Conservation (phyloP, 1,140 invertebrate genomes). For the Drosophila mayri region DNA sequence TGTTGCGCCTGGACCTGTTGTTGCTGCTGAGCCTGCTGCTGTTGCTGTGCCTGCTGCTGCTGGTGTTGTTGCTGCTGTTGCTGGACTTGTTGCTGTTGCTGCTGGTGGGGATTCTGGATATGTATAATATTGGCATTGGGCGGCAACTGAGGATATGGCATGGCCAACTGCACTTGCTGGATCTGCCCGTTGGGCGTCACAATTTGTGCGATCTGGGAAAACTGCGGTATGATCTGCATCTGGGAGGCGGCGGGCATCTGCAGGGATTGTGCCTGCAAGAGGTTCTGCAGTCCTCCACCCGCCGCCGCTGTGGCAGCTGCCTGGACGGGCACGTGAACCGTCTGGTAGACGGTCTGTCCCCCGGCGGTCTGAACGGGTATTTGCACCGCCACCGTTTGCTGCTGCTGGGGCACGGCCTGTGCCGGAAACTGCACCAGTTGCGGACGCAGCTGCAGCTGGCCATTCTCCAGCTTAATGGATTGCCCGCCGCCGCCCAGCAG, state of each 20-base stretch:
- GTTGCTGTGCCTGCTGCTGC: slow-evolving; percentile 55
- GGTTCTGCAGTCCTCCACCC: slow-evolving; percentile 84
- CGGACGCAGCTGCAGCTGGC: slow-evolving; percentile 88
- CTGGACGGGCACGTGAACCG: slow-evolving; percentile 95
- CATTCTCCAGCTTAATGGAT: slow-evolving; percentile 75
- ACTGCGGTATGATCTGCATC: slow-evolving; percentile 91
- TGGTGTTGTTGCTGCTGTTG: slow-evolving; percentile 80
- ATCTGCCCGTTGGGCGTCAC: slow-evolving; percentile 94
- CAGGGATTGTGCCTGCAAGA: slow-evolving; percentile 75
- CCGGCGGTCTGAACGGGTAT: slow-evolving; percentile 95
- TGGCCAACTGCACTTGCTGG: slow-evolving; percentile 92
- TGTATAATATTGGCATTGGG: slow-evolving; percentile 85
- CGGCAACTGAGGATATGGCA: slow-evolving; percentile 82
- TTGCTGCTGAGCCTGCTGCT: slow-evolving; percentile 56
- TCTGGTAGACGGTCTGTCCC: slow-evolving; percentile 97
- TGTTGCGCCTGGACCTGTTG: slow-evolving; percentile 66
- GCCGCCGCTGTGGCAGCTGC: slow-evolving; percentile 88
- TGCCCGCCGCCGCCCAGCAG: slow-evolving; percentile 47
- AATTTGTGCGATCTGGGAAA: slow-evolving; percentile 92
- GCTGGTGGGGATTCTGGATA: slow-evolving; percentile 80
- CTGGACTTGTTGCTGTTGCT: slow-evolving; percentile 70
- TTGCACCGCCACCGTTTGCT: slow-evolving; percentile 94
- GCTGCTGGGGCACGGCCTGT: slow-evolving; percentile 88
- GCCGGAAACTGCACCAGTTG: slow-evolving; percentile 90
- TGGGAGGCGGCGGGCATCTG: slow-evolving; percentile 76